Evolutionary conservation across 1,140 invertebrate genomes (phyloP).

Genomic region (Hycleus phaleratus): DNA sequence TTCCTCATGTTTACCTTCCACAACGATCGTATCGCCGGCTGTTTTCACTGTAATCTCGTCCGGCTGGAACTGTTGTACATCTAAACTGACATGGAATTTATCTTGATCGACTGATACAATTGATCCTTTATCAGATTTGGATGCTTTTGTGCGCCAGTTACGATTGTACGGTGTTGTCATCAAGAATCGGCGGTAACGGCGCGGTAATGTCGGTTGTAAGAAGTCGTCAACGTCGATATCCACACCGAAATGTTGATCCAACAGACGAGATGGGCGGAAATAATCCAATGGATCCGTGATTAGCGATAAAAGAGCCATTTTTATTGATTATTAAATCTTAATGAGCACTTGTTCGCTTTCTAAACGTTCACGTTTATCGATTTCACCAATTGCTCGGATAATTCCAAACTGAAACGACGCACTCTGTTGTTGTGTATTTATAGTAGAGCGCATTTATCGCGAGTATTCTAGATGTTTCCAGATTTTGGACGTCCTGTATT

Average conservation of each 20-base stretch:
- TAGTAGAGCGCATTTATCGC: too few relatives aligned
- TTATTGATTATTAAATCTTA: background rate
- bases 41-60: slow-evolving; percentile 55
- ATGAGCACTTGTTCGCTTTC: too few relatives aligned
- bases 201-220: background rate
- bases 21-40: slow-evolving; percentile 45
- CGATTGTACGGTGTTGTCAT: background rate
- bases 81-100: slow-evolving; percentile 38
- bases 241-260: slow-evolving; percentile 2
- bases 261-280: background rate
- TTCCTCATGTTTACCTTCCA: slow-evolving; percentile 48
- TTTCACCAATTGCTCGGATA: too few relatives aligned
- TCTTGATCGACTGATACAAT: slow-evolving; percentile 42
- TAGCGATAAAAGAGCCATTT: background rate
- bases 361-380: too few relatives aligned
- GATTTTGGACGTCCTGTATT: too few relatives aligned
- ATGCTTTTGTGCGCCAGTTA: background rate
- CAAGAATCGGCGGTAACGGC: background rate
- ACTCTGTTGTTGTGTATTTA: too few relatives aligned
- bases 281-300: background rate
- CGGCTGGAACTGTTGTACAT: slow-evolving; percentile 53
- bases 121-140: background rate
- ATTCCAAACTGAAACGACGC: background rate
- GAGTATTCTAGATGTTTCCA: too few relatives aligned
- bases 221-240: slow-evolving; percentile 1